Evolutionary conservation across 2,888 invertebrate species (phyloP), one percentile per base, ranked within the genome.

Genomic region (Pterobdella sp.): DNA sequence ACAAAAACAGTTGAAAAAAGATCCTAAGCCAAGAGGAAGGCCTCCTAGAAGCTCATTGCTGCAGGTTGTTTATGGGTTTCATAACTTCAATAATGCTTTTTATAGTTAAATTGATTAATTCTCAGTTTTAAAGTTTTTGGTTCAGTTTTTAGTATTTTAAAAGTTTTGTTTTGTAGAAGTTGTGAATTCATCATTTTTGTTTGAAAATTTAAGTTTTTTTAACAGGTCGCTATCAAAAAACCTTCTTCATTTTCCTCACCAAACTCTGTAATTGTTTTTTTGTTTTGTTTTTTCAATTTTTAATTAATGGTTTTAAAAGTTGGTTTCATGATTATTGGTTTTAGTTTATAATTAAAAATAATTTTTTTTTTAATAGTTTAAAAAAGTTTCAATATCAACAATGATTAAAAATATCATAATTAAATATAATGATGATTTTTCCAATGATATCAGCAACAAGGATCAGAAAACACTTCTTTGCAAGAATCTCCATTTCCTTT

Each of bases 171-270:
- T 63, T 14, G 10, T 63, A 14, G 10, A 63, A 63, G n/a, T 63
- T 63, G 7, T 63, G 7, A 63, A 63, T 29, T 63, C 7, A 29
- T 26, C 7, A 29, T 63, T 63, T n/a, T 26, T 65, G 18, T 7
- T 31, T 65, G 4, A 32, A 7, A 65, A 31, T 35, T 34, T 65
- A 22, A 2, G 14, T 65, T 35, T 14, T 31, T n/a, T 35, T 22
- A 32, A 14, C 35, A 71, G 71, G 63, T 71, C 36, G 71, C 71
- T 63, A 71, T 71, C 71, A 71, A 71, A 63, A 71, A 71, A 71
- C 71, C 63, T 1, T 34, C 71, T 2, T 63, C 71, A 31, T 56
- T 36, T 56, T 71, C 71, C 22, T 56, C 69, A 4, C 52, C 63
- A 22, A 71, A 71, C 52, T 71, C 71, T 26, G 71, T 71, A 65